Base-by-base conservation (phyloP, 2,888 invertebrate species). In the Diaprepes abbreviatus region DNA sequence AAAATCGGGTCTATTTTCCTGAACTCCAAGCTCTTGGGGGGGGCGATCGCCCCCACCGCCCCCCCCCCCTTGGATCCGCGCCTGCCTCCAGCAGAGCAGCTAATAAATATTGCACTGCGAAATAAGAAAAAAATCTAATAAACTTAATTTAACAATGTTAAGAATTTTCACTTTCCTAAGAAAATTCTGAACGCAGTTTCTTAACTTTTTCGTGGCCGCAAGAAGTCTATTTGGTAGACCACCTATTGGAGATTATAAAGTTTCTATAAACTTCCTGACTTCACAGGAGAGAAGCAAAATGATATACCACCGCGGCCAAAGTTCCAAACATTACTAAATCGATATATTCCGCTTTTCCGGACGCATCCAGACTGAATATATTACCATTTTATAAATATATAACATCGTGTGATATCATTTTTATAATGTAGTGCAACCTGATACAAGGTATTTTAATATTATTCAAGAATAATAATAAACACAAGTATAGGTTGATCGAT, bases 201-300 rank as follows among this genome's bases (percentile, higher is more conserved):
- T 16, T 28, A 31, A 50, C 28, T 16, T 50, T 28, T 28, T 28
- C 28, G 12, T 28, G 4, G 24, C 48, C 48, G 12, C 48, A 28
- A 50, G 48, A 3, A 50, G 48, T 50, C 48, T 28, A 50, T 50
- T 48, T 48, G 14, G 28, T 31, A 50, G 16, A 50, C 28, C 35
- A 19, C 36, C 54, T 35, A 36, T 54, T 19, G 54, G n/a, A 54
- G 54, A 36, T 54, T 54, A 54, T 36, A 36, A 54, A 54, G 54
- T 54, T 54, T 54, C 21, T 35, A 36, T 54, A 54, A 35, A 54
- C 36, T 54, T 36, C 35, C 36, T 36, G 21, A 54, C n/a, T 33
- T 36, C 21, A 35, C 12, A 17, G 54, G 17, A 54, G 54, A 19
- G 54, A 35, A n/a, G 21, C 35, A 35, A 35, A 19, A 54, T 54